A percentile compares a stretch with the other conserved stretches of the same genome.
Conservation (phyloP, 2,888 invertebrate genomes). For the Trachelus stipa region DNA sequence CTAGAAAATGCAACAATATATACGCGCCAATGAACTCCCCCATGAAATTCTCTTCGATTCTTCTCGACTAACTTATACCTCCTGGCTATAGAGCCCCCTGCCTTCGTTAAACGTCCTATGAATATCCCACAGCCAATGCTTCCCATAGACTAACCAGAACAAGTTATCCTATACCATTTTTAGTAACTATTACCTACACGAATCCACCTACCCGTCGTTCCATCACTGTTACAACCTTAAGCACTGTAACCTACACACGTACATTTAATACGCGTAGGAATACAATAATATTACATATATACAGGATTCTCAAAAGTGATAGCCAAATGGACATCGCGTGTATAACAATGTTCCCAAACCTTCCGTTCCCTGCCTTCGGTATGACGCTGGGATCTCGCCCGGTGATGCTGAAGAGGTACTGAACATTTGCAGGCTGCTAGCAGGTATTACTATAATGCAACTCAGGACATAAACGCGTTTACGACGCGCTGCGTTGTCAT, state of each 20-base stretch:
- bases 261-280: not conserved
- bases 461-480: constrained; percentile 66
- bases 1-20: not conserved
- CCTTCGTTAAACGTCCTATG: not conserved
- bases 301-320: not conserved
- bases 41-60: not conserved
- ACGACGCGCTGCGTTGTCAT: constrained; percentile 67
- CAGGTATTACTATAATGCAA: constrained; percentile 65
- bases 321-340: not conserved
- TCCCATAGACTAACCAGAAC: not conserved
- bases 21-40: not conserved
- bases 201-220: not conserved
- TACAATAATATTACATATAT: not conserved
- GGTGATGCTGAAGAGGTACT: constrained; percentile 44
- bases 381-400: constrained; percentile 4
- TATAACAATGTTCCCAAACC: not conserved
- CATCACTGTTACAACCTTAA: too few species aligned
- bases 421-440: constrained; percentile 54
- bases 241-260: not conserved
- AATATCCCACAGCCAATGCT: not conserved
- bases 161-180: not conserved
- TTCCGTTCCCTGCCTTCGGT: not conserved
- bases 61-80: not conserved
- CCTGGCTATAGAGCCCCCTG: not conserved
- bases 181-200: not conserved